Base-by-base conservation (phyloP, 1,140 invertebrate species). In the Neotoxoptera formosana region DNA sequence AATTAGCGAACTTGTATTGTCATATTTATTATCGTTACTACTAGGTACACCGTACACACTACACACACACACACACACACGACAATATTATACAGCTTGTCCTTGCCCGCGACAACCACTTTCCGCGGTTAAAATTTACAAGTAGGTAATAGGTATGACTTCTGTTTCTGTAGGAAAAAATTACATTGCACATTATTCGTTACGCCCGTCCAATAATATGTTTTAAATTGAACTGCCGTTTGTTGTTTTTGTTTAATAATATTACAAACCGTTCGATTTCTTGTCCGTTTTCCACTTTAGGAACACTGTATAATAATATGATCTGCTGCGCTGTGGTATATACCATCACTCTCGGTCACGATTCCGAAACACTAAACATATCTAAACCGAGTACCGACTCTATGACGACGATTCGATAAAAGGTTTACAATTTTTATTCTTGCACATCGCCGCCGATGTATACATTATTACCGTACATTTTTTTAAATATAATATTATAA, bases 1-100 rank as follows among this genome's bases (percentile, higher is more conserved):
- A 88, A 88, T 88, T 88, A 88, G 47, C 86, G n/a, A 47, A 88
- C 47, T 88, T 88, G 60, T 76, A 88, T 88, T 88, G 45, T 88
- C 86, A n/a, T 48, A n/a, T 34, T n/a, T 48, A 48, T 88, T 88
- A 48, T 30, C 86, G 30, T 47, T 34, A 88, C 47, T 48, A 25
- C 9, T 23, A 20, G 36, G 30, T 48, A 47, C 14, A 47, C 9
- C 9, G 4, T 6, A 41, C n/a, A 21, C 81, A n/a, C 30, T n/a
- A 48, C 11, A 48, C 48, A 47, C 6, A 48, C 9, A 9, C 9
- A 8, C 11, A 41, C n/a, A 23, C 81, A 84, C 23, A 41, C 36
- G 30, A 76, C n/a, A 14, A 11, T 34, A 47, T 30, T 34, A 47
- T 30, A n/a, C 30, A 30, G 47, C n/a, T 30, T 51, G 86, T 88